These are phyloP conservation scores for Triplophysa rosa DNA, from an alignment of 2,113 vertebrate species.

Conservation along the genomic window DNA sequence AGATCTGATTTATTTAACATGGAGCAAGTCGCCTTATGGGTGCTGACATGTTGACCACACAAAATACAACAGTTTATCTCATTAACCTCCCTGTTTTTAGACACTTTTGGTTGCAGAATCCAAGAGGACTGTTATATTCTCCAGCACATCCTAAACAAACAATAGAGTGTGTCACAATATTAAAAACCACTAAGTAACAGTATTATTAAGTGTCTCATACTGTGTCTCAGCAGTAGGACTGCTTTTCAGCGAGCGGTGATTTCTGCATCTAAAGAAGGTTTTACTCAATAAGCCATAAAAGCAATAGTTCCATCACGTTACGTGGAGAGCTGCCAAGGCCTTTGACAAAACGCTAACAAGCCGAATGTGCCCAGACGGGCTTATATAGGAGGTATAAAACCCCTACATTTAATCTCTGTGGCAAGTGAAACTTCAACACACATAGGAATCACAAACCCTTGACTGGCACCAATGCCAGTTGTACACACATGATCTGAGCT, in stretches of 20 bases:
- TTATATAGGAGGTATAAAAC: conserved; percentile 25
- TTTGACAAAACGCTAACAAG: conserved; percentile 37
- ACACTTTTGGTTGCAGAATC: not conserved
- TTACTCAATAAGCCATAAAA: conserved; percentile 15
- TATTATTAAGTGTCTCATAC: not conserved
- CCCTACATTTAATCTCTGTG: conserved; percentile 4
- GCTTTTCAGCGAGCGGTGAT: conserved; percentile 5
- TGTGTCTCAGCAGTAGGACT: not conserved
- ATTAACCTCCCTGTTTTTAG: too few species aligned
- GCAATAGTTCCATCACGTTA: conserved; percentile 28
- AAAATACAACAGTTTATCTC: too few species aligned
- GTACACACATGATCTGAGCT: conserved; percentile 8
- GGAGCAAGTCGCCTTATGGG: too few species aligned
- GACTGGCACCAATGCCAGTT: not conserved
- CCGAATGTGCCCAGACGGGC: not conserved
- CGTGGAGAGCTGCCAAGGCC: conserved; percentile 28
- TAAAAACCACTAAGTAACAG: not conserved
- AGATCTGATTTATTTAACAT: too few species aligned
- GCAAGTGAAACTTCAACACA: conserved; percentile 9
- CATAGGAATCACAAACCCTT: conserved; percentile 8
- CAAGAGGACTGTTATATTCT: too few species aligned
- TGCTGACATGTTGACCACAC: too few species aligned
- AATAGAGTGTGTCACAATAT: too few species aligned
- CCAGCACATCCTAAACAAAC: too few species aligned
- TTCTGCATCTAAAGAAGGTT: conserved; percentile 5